These are phyloP conservation scores for Pseudomyrmex gracilis DNA, from an alignment of 1,140 invertebrate genomes.

Conservation along the genomic window DNA sequence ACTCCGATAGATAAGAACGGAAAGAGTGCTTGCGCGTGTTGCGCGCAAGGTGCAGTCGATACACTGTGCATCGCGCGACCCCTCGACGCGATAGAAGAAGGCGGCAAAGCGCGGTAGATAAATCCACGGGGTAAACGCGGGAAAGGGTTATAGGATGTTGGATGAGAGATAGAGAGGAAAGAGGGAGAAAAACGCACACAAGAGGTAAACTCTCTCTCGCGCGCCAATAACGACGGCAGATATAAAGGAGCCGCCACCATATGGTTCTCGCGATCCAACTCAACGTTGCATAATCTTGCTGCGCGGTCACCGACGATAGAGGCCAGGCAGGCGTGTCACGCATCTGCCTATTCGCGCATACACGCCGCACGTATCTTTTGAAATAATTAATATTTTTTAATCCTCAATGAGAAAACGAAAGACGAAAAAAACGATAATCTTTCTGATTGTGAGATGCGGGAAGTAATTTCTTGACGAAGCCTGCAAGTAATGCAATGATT, in stretches of 20 bases:
- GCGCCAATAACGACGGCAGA: slow-evolving; percentile 78
- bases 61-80: slow-evolving; percentile 47
- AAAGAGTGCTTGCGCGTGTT: slow-evolving; percentile 4
- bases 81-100: slow-evolving; percentile 45
- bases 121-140: slow-evolving; percentile 51
- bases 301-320: slow-evolving; percentile 66
- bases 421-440: not conserved
- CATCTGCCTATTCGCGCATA: slow-evolving; percentile 77
- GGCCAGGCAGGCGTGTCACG: slow-evolving; percentile 77
- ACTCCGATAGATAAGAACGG: slow-evolving; percentile 11
- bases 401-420: not conserved
- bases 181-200: slow-evolving; percentile 56
- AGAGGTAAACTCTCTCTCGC: slow-evolving; percentile 70
- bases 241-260: slow-evolving; percentile 82
- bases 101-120: slow-evolving; percentile 52
- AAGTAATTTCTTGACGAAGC: not conserved
- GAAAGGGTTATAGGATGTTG: slow-evolving; percentile 26
- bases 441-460: not conserved
- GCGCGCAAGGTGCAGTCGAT: slow-evolving; percentile 34
- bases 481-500: not conserved
- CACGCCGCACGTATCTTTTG: not conserved
- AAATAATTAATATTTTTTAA: not conserved
- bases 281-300: slow-evolving; percentile 79
- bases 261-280: slow-evolving; percentile 71
- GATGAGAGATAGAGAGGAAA: slow-evolving; percentile 58